Base-by-base conservation (phyloP, 2,113 vertebrate species). In the Chelonoidis abingdonii region DNA sequence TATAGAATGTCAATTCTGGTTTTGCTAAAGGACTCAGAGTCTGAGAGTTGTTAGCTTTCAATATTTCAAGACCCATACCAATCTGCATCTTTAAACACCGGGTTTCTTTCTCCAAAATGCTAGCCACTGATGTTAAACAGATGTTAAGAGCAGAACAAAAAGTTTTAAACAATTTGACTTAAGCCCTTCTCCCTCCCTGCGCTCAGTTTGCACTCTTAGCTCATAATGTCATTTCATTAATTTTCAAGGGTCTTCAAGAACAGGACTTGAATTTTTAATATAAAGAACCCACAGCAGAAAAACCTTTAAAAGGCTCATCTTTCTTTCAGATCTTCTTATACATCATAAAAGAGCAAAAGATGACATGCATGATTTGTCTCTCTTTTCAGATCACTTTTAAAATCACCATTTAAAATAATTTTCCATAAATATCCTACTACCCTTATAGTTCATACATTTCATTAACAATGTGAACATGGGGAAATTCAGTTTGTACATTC, bases 131-230 rank as follows among this genome's bases (percentile, higher is more conserved):
- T 75, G 47, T 95, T 92, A 87, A 92, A 91, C 87, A 95, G 96
- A 88, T 69, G 89, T 87, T 79, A 97, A 96, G 92, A 96, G 92
- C 0, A 87, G 50, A 94, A 93, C 57, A 81, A 78, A 69, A 72
- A 78, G 24, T 47, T 78, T 85, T 83, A 65, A 92, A 95, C 93
- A 88, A 25, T 6, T 53, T 27, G 83, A 79, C 80, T 91, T 54
- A 91, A 86, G 0, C 35, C 92, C 57, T 81, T 88, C 89, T 94
- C 75, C 89, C 50, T 87, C 88, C 93, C 85, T 88, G 91, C 85
- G 89, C 94, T 94, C 93, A 50, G 57, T 91, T 96, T 94, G 95
- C 95, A 97, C 96, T 87, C 93, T 97, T 95, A 94, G 93, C 92
- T 97, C 96, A 97, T 88, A 89, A 92, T 44, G 65, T 83, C 47